phyloP scores from a whole-genome alignment of 2,888 invertebrate species.

The Dicyrtomina minuta region DNA sequence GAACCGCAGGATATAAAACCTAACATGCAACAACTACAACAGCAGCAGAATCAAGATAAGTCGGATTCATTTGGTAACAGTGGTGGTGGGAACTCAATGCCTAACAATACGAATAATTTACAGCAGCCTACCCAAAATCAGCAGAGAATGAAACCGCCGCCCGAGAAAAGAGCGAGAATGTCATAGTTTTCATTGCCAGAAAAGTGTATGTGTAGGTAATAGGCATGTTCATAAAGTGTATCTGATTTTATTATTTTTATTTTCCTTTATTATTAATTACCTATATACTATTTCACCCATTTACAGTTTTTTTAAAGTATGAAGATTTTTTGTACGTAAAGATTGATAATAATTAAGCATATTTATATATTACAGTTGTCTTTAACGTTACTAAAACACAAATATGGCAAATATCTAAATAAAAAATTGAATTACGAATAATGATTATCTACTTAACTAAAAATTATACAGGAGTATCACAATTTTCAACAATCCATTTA shows the following conservation, averaged over 20 bases:
- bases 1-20: not conserved
- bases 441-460: not conserved
- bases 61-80: not conserved
- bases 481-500: constrained; percentile 60
- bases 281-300: not conserved
- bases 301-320: not conserved
- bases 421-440: too few relatives aligned
- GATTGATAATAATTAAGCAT: not conserved
- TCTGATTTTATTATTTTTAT: not conserved
- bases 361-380: too few relatives aligned
- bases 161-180: constrained; percentile 76
- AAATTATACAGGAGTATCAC: not conserved
- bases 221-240: not conserved
- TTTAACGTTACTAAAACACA: too few relatives aligned
- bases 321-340: not conserved
- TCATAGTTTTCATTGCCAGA: constrained; percentile 17
- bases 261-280: not conserved
- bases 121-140: not conserved
- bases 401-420: too few relatives aligned
- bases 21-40: not conserved
- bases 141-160: constrained; percentile 77
- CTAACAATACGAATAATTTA: too few relatives aligned
- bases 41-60: constrained; percentile 25
- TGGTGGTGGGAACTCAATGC: not conserved
- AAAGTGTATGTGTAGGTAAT: too few relatives aligned